phyloP scores from a whole-genome alignment of 2,888 invertebrate species.

The Sphinx pinastri region DNA sequence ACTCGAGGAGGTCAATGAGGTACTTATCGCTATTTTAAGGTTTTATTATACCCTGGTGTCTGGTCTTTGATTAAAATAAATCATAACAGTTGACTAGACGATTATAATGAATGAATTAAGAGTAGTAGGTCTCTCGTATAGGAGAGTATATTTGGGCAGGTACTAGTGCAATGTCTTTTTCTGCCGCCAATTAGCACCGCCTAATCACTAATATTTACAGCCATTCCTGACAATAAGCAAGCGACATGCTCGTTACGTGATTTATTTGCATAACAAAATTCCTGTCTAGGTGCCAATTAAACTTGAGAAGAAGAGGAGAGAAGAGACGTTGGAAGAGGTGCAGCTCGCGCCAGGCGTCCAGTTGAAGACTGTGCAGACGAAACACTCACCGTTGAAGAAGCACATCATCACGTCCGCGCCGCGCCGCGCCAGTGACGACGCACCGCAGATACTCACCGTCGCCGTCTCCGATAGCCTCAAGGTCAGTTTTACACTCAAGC shows the following conservation, averaged over 20 bases:
- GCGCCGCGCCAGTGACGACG: constrained; percentile 10
- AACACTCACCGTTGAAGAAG: constrained; percentile 72
- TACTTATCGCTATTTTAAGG: constrained; percentile 31
- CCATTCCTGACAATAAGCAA: neutral
- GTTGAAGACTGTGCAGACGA: constrained; percentile 68
- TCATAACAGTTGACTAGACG: too few species aligned
- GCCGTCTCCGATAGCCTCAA: constrained; percentile 71
- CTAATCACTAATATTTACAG: too few species aligned
- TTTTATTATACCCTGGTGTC: too few species aligned
- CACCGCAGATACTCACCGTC: constrained; percentile 68
- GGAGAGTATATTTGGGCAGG: neutral
- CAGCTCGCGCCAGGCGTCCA: constrained; percentile 61
- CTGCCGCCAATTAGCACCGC: too few species aligned
- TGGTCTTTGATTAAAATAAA: too few species aligned
- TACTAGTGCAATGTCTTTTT: too few species aligned
- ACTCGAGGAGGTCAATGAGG: constrained; percentile 66
- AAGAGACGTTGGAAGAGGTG: constrained; percentile 59
- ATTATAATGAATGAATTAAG: neutral
- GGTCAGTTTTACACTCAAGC: constrained; percentile 43
- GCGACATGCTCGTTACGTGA: neutral
- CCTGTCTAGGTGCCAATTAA: constrained; percentile 37
- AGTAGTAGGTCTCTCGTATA: too few species aligned
- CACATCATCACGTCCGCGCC: constrained; percentile 64
- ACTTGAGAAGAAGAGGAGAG: constrained; percentile 45
- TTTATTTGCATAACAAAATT: neutral